Evolutionary conservation across 2,113 vertebrate species (phyloP).

Genomic region (Accipiter cooperii): DNA sequence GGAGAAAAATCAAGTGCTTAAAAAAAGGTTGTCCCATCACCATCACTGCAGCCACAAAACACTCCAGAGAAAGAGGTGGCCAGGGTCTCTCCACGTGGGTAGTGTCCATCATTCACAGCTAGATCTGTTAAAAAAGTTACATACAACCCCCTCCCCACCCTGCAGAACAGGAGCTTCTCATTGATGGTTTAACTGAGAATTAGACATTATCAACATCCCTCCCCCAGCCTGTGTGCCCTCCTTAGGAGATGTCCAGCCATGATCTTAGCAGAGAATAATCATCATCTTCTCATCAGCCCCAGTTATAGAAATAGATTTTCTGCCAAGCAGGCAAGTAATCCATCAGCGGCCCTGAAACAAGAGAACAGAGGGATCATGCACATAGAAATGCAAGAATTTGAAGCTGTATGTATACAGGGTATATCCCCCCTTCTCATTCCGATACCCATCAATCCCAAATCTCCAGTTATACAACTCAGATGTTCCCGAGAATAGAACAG

Average conservation of each 20-base stretch:
- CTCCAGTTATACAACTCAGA: background rate
- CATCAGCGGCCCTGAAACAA: constrained; percentile 87
- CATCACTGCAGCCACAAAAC: background rate
- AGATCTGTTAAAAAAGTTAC: background rate
- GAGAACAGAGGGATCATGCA: background rate
- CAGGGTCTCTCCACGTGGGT: background rate
- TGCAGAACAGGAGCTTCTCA: background rate
- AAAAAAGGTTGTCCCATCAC: background rate
- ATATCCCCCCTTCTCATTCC: background rate
- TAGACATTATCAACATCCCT: background rate
- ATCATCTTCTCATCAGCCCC: constrained; percentile 79
- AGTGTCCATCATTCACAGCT: background rate
- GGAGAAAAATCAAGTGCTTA: background rate
- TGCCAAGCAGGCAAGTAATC: constrained; percentile 97
- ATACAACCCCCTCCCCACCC: background rate
- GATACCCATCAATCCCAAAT: background rate
- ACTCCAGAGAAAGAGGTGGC: background rate
- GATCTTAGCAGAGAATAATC: background rate
- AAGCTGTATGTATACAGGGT: background rate
- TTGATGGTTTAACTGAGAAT: background rate
- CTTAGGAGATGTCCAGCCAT: background rate
- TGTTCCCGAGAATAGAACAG: background rate
- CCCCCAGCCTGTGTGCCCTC: background rate
- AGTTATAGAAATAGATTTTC: constrained; percentile 99
- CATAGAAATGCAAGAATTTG: background rate